A percentile compares a stretch with the other conserved stretches of the same genome.
Conservation (phyloP, 1,140 invertebrate species). For the Tetragonula clypearis region DNA sequence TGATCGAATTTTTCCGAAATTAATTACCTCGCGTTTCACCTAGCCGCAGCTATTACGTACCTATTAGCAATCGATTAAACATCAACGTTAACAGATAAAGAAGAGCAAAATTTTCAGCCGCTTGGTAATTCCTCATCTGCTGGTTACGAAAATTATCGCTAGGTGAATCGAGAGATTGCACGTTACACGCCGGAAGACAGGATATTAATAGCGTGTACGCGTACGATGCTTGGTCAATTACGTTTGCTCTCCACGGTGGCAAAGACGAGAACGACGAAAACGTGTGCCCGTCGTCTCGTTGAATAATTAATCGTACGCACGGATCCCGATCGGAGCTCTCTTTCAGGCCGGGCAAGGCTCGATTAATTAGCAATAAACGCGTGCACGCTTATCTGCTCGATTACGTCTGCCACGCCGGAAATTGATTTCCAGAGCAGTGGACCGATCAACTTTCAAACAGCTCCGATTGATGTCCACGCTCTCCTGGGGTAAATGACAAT, state of each 20-base stretch:
- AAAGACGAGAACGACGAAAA: not conserved
- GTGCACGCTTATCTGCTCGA: not conserved
- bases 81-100: too few species aligned
- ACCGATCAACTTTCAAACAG: not conserved
- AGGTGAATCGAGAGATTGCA: not conserved
- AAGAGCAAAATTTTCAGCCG: not conserved
- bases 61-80: not conserved
- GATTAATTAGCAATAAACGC: constrained; percentile 47
- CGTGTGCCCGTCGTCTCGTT: not conserved
- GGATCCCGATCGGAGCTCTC: constrained; percentile 3
- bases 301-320: constrained; percentile 22
- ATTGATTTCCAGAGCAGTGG: constrained; percentile 22
- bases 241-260: not conserved
- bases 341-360: not conserved
- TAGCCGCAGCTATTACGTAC: too few species aligned
- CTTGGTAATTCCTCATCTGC: not conserved
- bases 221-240: not conserved
- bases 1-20: not conserved
- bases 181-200: not conserved
- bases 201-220: constrained; percentile 17
- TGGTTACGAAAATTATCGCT: not conserved
- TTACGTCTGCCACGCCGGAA: constrained; percentile 21
- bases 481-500: not conserved
- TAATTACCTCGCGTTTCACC: not conserved
- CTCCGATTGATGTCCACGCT: not conserved